phyloP scores from a whole-genome alignment of 2,113 vertebrate genomes.

The Myiagra hebetior region DNA sequence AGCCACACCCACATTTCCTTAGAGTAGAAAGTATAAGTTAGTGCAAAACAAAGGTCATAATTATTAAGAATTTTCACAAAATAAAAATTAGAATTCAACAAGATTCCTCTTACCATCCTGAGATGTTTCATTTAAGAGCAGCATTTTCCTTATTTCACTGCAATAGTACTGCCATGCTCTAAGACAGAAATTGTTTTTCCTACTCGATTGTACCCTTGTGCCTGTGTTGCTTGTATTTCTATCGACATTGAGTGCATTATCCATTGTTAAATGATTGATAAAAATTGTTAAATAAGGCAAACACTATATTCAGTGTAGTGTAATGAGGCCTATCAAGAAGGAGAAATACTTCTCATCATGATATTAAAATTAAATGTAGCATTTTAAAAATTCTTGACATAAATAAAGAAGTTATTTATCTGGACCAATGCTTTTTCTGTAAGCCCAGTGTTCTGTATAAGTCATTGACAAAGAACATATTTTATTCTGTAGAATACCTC shows the following conservation, averaged over 20 bases:
- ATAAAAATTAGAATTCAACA: not conserved
- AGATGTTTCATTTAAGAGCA: not conserved
- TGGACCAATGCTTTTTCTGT: slow-evolving; percentile 74
- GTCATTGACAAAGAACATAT: slow-evolving; percentile 67
- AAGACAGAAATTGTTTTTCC: slow-evolving; percentile 32
- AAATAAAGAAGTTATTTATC: slow-evolving; percentile 77
- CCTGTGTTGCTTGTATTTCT: slow-evolving; percentile 38
- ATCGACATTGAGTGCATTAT: slow-evolving; percentile 30
- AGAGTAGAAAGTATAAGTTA: not conserved
- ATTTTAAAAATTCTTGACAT: slow-evolving; percentile 75
- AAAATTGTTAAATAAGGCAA: slow-evolving; percentile 81
- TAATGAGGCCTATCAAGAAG: slow-evolving; percentile 72
- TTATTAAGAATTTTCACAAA: not conserved
- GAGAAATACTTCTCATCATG: slow-evolving; percentile 66
- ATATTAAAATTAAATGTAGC: slow-evolving; percentile 80
- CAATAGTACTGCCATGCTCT: not conserved
- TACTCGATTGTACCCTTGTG: slow-evolving; percentile 16
- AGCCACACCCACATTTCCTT: not conserved
- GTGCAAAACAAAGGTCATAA: not conserved
- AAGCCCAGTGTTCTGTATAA: slow-evolving; percentile 74
- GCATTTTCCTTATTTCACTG: not conserved
- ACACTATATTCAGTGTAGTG: slow-evolving; percentile 67
- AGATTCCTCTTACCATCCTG: not conserved
- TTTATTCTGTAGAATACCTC: slow-evolving; percentile 66
- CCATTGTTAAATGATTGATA: slow-evolving; percentile 75